Evolutionary conservation across 2,797 vertebrate genomes (phyloP).

Genomic region (Acanthurus leucopareius): DNA sequence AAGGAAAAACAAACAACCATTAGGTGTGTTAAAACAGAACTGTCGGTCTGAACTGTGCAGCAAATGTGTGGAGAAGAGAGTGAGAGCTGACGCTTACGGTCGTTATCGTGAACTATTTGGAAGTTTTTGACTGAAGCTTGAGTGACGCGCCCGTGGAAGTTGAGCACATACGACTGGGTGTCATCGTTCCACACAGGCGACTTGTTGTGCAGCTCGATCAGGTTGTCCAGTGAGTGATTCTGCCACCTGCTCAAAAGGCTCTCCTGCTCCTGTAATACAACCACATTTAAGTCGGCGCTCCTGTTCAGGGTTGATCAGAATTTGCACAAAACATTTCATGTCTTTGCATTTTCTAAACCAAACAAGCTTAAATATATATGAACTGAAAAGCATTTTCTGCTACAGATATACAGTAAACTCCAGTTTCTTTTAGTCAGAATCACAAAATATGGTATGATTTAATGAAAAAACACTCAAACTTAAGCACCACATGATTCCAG

Average conservation of each 20-base stretch:
- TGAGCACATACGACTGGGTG: constrained; percentile 96
- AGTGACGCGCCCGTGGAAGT: constrained; percentile 97
- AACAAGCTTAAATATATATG: too few species aligned
- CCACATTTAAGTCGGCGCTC: not conserved
- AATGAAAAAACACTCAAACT: too few species aligned
- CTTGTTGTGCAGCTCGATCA: constrained; percentile 98
- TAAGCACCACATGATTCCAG: too few species aligned
- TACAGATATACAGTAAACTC: too few species aligned
- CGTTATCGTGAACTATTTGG: constrained; percentile 97
- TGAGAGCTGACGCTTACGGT: constrained; percentile 87
- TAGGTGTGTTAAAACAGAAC: not conserved
- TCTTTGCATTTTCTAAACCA: too few species aligned
- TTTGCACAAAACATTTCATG: too few species aligned
- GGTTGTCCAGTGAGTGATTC: constrained; percentile 90
- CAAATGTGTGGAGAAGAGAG: not conserved
- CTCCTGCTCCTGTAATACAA: constrained; percentile 90
- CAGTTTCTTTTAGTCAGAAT: too few species aligned
- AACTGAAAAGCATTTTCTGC: too few species aligned
- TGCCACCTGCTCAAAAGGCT: constrained; percentile 94
- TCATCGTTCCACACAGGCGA: constrained; percentile 98
- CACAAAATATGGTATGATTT: too few species aligned
- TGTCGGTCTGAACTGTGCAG: not conserved
- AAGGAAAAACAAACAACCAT: not conserved
- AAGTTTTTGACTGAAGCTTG: constrained; percentile 99
- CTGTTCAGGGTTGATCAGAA: too few species aligned